Evolutionary conservation across 2,113 vertebrate genomes (phyloP).

Genomic region (Ranitomeya variabilis): DNA sequence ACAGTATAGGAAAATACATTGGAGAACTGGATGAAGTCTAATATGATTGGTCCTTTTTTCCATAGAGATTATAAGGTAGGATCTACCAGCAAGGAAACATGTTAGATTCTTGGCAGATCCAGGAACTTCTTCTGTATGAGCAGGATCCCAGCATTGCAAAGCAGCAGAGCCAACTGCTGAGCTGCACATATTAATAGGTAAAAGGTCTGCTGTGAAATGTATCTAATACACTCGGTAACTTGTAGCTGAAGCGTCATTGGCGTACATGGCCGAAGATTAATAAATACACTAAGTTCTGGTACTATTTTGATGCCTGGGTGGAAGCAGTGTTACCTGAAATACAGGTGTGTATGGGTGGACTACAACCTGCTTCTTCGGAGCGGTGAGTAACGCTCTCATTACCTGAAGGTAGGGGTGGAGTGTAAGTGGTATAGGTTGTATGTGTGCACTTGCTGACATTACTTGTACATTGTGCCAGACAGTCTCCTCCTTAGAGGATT

Average conservation of each 20-base stretch:
- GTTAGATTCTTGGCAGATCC: too few species aligned
- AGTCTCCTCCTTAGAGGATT: not conserved
- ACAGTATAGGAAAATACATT: too few species aligned
- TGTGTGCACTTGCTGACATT: slow-evolving; percentile 42
- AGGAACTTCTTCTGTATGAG: not conserved
- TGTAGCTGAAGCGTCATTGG: not conserved
- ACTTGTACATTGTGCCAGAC: not conserved
- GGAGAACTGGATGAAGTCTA: too few species aligned
- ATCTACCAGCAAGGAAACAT: too few species aligned
- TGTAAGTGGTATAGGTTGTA: slow-evolving; percentile 61
- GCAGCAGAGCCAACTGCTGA: not conserved
- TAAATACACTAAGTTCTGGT: not conserved
- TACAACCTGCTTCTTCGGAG: slow-evolving; percentile 50
- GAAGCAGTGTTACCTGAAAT: slow-evolving; percentile 32
- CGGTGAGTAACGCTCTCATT: slow-evolving; percentile 17
- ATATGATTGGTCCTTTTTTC: too few species aligned
- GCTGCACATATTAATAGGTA: not conserved
- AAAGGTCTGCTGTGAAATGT: not conserved
- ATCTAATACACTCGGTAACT: not conserved
- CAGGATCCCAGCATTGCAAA: not conserved
- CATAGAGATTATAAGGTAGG: too few species aligned
- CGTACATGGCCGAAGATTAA: not conserved
- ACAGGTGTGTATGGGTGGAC: slow-evolving; percentile 57
- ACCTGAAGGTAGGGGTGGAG: slow-evolving; percentile 56
- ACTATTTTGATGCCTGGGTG: not conserved